Base-by-base conservation (phyloP, 2,888 invertebrate genomes). In the Sthenelais limicola region DNA sequence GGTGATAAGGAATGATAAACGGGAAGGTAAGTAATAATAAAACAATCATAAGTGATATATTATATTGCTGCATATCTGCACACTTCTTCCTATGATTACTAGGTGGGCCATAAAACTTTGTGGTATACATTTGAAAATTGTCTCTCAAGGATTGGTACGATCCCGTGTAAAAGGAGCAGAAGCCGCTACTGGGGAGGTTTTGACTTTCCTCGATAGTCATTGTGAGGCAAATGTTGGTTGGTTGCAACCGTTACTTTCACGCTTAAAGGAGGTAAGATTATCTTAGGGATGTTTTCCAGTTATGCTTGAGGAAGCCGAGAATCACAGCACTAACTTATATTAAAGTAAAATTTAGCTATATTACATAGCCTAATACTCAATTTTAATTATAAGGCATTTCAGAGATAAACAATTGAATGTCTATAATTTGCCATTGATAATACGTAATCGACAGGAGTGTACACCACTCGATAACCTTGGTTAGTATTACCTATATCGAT, bases 201-300 rank as follows among this genome's bases (percentile, higher is more conserved):
- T 98, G 56, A 98, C 98, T 62, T 98, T 98, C 90, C 91, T 98
- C 74, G 98, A 98, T 89, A 97, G 96, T 69, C 98, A 98, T 85
- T 97, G 97, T 83, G 98, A 98, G 88, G 98, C 98, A 90, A 98
- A 98, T 86, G 92, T 91, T 72, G 92, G 94, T 85, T 98, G 98
- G 98, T 89, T 98, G 82, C 96, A 98, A 83, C 98, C 98, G 0
- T 90, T 98, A 47, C 89, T 98, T 78, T 94, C 94, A 85, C 91
- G 97, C 81, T 94, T 98, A 18, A 93, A 93, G 21, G 94, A 82
- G 80, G 83, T 83, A 73, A 71, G 62, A n/a, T n/a, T n/a, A n/a
- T 30, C 15, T 33, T n/a, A n/a, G n/a, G n/a, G n/a, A n/a, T n/a
- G n/a, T n/a, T n/a, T n/a, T n/a, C n/a, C n/a, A n/a, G n/a, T n/a